These are phyloP conservation scores for Pomatorhinus ruficollis DNA, from an alignment of 2,113 vertebrate genomes.

Conservation along the genomic window DNA sequence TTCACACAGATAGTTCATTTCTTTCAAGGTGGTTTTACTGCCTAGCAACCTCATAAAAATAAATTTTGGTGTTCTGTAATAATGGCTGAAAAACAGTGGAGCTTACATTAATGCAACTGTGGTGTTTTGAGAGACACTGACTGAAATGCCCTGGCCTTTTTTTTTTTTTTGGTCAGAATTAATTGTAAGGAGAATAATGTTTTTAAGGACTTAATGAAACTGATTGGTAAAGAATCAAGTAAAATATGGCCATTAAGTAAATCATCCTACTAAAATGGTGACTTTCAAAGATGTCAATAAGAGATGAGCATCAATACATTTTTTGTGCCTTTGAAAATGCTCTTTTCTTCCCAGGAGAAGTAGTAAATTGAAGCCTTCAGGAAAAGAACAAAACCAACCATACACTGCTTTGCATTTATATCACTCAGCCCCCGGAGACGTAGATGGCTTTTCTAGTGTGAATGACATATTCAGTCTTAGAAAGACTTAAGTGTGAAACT, in stretches of 20 bases:
- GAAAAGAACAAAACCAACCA: background rate
- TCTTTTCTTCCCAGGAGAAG: constrained; percentile 1
- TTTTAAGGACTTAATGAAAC: background rate
- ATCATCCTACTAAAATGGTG: background rate
- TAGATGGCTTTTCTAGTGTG: background rate
- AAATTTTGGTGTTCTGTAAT: background rate
- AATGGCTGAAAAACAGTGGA: background rate
- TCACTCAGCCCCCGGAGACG: background rate
- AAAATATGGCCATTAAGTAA: background rate
- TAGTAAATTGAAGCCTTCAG: constrained; percentile 7
- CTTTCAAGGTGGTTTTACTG: constrained; percentile 42
- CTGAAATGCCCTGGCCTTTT: background rate
- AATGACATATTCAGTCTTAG: background rate
- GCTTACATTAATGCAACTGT: background rate
- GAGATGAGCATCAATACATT: accelerated
- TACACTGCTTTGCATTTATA: background rate
- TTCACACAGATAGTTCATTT: constrained; percentile 21
- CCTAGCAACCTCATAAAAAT: constrained; percentile 58
- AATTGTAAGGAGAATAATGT: background rate
- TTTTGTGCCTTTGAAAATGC: constrained; percentile 6
- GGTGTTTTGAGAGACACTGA: background rate
- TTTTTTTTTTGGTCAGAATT: background rate
- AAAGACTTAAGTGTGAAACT: background rate
- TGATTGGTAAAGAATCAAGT: background rate
- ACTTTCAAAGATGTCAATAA: background rate